Evolutionary conservation across 2,113 vertebrate species (phyloP).

Genomic region (Aramus guarauna): DNA sequence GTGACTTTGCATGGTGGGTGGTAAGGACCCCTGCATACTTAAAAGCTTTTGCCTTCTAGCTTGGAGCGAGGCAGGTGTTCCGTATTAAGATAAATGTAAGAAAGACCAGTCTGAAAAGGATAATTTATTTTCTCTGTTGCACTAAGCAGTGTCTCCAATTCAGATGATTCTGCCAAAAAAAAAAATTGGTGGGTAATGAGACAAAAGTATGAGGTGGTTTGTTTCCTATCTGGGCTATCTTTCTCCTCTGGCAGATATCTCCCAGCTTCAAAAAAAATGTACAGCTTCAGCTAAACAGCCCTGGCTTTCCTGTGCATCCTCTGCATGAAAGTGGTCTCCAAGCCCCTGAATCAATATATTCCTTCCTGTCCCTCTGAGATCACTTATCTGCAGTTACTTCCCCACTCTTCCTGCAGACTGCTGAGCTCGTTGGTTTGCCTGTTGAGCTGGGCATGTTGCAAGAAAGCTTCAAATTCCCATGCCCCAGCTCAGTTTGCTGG

Average conservation of each 20-base stretch:
- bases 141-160: neutral
- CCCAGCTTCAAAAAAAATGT: neutral
- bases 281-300: neutral
- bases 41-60: neutral
- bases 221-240: neutral
- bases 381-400: neutral
- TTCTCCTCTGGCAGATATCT: neutral
- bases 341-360: constrained; percentile 26
- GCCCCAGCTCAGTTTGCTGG: neutral
- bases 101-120: neutral
- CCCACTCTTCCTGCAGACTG: neutral
- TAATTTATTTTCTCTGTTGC: neutral
- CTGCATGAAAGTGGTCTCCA: neutral
- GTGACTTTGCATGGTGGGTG: neutral
- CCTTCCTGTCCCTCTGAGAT: constrained; percentile 23
- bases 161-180: neutral
- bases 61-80: neutral
- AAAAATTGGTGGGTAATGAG: neutral
- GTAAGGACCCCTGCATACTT: neutral
- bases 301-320: neutral
- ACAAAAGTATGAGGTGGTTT: neutral
- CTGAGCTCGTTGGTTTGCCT: neutral
- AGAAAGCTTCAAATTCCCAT: neutral
- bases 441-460: neutral
- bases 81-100: neutral